These are phyloP conservation scores for Trichonephila clavata DNA, from an alignment of 1,140 invertebrate genomes.

Conservation along the genomic window DNA sequence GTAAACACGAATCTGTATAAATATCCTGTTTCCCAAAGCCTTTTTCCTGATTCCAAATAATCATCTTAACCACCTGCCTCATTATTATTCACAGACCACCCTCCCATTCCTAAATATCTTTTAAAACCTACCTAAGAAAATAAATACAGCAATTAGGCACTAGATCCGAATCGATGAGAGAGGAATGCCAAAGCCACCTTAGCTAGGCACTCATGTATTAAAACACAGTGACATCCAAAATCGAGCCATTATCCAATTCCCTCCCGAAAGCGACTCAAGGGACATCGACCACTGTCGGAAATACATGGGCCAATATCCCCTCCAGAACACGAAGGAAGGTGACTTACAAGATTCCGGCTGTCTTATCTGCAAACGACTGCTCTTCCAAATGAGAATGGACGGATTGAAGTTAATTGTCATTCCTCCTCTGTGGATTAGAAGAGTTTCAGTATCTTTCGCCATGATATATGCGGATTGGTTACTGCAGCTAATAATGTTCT, in stretches of 20 bases:
- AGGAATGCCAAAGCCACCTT: not conserved
- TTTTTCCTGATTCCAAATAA: too few relatives aligned
- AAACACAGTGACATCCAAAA: not conserved
- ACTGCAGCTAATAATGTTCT: constrained; percentile 29
- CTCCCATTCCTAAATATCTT: too few relatives aligned
- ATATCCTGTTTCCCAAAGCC: too few relatives aligned
- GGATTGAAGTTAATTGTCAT: constrained; percentile 62
- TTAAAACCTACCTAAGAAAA: too few relatives aligned
- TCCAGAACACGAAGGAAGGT: not conserved
- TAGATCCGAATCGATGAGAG: not conserved
- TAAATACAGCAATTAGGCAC: not conserved
- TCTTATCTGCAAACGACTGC: constrained; percentile 30
- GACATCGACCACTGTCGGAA: not conserved
- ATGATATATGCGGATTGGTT: constrained; percentile 13
- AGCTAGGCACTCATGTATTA: not conserved
- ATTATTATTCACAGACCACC: too few relatives aligned
- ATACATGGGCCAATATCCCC: not conserved
- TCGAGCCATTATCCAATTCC: not conserved
- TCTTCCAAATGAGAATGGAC: constrained; percentile 38
- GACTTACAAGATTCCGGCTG: constrained; percentile 23
- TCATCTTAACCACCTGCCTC: too few relatives aligned
- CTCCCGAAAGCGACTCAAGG: not conserved
- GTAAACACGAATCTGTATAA: too few relatives aligned
- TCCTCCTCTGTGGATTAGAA: constrained; percentile 26
- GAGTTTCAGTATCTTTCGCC: not conserved